Evolutionary conservation across 2,797 vertebrate species (phyloP).

Genomic region (Chelonia mydas): DNA sequence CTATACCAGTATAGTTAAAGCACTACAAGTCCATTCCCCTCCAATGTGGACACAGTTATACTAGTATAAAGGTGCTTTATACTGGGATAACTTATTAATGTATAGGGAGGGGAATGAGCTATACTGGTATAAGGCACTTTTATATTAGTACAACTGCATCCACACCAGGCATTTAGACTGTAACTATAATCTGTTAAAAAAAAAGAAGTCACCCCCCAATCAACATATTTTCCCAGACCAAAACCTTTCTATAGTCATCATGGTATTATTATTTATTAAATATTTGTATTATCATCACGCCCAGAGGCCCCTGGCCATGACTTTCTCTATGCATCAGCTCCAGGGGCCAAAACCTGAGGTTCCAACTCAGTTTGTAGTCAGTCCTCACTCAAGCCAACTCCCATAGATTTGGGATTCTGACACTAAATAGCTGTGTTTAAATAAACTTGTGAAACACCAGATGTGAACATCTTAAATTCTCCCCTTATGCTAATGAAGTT

Average conservation of each 20-base stretch:
- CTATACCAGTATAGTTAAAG: not conserved
- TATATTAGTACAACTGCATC: not conserved
- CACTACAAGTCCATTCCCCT: not conserved
- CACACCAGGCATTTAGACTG: not conserved
- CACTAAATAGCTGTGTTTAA: not conserved
- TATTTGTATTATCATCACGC: not conserved
- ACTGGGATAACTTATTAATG: not conserved
- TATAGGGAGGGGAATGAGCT: not conserved
- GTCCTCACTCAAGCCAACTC: not conserved
- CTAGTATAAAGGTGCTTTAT: not conserved
- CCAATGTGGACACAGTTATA: not conserved
- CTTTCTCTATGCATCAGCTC: not conserved
- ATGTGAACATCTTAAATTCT: not conserved
- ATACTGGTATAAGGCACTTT: not conserved
- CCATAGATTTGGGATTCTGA: not conserved
- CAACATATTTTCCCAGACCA: not conserved
- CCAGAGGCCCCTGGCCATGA: not conserved
- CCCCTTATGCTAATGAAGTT: not conserved
- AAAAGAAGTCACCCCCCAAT: not conserved
- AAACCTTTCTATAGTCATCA: not conserved
- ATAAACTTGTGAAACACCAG: not conserved
- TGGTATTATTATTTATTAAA: not conserved
- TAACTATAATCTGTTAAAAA: not conserved
- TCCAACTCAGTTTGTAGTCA: not conserved
- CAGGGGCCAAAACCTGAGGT: conserved; percentile 1